Percentiles rank a stretch among this genome's conserved stretches.
These are phyloP conservation scores for Formica aserva DNA, from an alignment of 2,888 invertebrate genomes.

Conservation along the genomic window DNA sequence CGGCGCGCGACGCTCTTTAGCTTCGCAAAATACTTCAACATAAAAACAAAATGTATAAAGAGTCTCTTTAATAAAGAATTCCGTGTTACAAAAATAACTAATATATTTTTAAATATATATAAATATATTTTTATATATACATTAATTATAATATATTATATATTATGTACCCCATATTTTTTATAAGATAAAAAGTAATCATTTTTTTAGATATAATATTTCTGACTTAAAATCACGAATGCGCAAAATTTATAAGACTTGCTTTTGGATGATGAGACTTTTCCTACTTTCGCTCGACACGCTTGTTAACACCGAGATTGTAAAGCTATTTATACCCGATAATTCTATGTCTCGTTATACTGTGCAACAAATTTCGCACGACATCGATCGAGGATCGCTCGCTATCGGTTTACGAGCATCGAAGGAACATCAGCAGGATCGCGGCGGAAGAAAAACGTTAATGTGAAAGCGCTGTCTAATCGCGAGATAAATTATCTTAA, in stretches of 20 bases:
- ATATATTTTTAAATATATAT: too few species aligned
- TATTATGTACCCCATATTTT: neutral
- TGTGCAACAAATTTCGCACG: conserved; percentile 33
- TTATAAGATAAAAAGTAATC: neutral
- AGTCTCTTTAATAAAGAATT: neutral
- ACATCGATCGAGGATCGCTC: conserved; percentile 17
- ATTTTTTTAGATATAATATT: conserved; percentile 1
- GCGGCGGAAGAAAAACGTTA: conserved; percentile 30
- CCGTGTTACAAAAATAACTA: neutral
- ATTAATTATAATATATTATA: too few species aligned
- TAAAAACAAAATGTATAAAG: neutral
- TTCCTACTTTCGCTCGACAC: conserved; percentile 4
- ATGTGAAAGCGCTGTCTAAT: conserved; percentile 54
- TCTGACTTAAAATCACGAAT: neutral
- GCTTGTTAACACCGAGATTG: neutral
- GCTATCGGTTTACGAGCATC: conserved; percentile 37
- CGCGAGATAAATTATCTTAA: conserved; percentile 50
- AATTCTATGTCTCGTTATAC: conserved; percentile 20
- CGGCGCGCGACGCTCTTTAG: neutral
- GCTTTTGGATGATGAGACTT: neutral
- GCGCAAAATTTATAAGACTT: neutral
- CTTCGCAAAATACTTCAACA: neutral
- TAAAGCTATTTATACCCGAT: conserved; percentile 28
- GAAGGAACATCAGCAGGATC: too few species aligned
- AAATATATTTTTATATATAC: too few species aligned